Base-by-base conservation (phyloP, 2,797 vertebrate genomes). In the Periparus ater region DNA sequence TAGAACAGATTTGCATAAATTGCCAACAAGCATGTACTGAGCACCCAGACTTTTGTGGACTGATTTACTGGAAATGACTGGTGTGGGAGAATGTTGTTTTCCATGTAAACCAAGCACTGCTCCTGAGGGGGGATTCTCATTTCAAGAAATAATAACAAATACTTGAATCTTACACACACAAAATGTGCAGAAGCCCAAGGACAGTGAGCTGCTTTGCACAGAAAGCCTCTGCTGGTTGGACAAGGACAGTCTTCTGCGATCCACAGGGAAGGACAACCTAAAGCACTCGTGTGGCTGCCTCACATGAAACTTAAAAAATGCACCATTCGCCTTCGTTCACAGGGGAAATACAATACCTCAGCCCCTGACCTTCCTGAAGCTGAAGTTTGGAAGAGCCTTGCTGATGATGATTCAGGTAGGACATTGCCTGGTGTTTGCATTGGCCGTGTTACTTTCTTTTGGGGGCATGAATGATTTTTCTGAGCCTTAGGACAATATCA, bases 1-100 rank as follows among this genome's bases (percentile, higher is more conserved):
- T 51, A 34, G 92, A 81, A 87, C 89, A 88, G 67, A 82, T 96
- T 92, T 94, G 68, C 87, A 92, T 95, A 66, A 74, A 74, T 87
- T 94, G 75, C 75, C 70, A 83, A 11, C 50, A 72, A 55, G 21
- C 47, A 14, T 27, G 10, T 47, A 32, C 57, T 85, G 85, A 86
- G 66, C 54, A 42, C 47, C 30, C 65, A 38, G 81, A 65, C 15
- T 61, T 82, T n/a, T 80, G 57, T 79, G 27, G 50, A 92, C 23
- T 77, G n/a, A 42, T 61, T 78, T 51, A 65, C 47, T 78, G 70
- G 82, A 90, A 94, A 47, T 73, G 18, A 36, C 32, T 53, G 55
- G 7, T 54, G 34, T 19, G 14, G 62, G 23, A 54, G n/a, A 84
- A 17, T 12, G 10, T 36, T 70, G 50, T 72, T 62, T 75, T 72